Evolutionary conservation across 2,113 vertebrate genomes (phyloP).

Genomic region (Phoxinus phoxinus): DNA sequence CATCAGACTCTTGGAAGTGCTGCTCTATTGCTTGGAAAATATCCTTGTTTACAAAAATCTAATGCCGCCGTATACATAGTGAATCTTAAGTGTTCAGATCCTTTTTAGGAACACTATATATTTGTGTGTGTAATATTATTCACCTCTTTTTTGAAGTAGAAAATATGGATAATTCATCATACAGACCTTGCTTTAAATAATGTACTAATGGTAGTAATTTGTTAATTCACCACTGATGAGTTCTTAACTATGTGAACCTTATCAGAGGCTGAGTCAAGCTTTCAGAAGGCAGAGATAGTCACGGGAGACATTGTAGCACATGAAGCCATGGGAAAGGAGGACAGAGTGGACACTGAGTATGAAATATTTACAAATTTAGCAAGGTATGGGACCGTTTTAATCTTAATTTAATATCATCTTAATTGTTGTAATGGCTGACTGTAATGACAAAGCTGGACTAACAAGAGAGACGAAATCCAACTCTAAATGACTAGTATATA

Average conservation of each 20-base stretch:
- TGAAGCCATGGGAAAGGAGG: conserved; percentile 54
- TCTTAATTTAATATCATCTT: not conserved
- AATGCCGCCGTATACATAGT: not conserved
- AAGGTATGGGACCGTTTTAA: conserved; percentile 57
- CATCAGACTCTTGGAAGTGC: conserved; percentile 70
- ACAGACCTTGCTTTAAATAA: not conserved
- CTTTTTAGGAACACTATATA: not conserved
- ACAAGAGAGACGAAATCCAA: not conserved
- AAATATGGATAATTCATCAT: not conserved
- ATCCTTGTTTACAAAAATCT: not conserved
- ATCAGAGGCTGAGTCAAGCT: conserved; percentile 61
- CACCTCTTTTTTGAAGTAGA: not conserved
- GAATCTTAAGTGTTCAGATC: not conserved
- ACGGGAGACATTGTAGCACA: conserved; percentile 61
- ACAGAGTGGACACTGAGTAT: conserved; percentile 61
- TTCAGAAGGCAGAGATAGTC: conserved; percentile 61
- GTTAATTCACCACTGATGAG: not conserved
- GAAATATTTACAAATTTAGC: conserved; percentile 65
- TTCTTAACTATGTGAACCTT: conserved; percentile 67
- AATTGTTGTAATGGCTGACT: not conserved
- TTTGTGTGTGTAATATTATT: not conserved
- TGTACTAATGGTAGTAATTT: not conserved
- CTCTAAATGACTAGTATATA: not conserved
- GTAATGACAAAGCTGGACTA: not conserved
- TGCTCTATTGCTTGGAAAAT: conserved; percentile 30